Base-by-base conservation (phyloP, 1,140 invertebrate genomes). In the Drosophila hydei region DNA sequence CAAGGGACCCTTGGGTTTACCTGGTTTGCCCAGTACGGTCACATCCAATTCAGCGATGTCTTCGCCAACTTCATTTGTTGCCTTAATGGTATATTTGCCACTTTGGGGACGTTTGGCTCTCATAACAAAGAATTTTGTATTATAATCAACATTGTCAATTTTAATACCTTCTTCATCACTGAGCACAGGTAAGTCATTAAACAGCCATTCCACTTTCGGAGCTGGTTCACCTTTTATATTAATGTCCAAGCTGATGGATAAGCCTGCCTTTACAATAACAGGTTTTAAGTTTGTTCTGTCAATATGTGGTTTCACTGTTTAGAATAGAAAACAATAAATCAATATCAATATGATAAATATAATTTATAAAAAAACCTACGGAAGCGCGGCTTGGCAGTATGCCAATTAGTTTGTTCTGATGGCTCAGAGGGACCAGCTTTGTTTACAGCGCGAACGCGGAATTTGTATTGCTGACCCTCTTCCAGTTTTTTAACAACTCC, bases 351-450 rank as follows among this genome's bases (percentile, higher is more conserved):
- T 3, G 23, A 51, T 25, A 6, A 11, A 23, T 38, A 1, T 27
- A 12, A 0, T 5, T 25, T 23, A 3, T 0, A n/a, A 56, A 9
- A 9, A 68, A 77, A 95, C 96, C 96, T 93, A 97, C 96, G 92
- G 94, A 95, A 97, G 91, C 97, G 94, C 16, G 98, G 96, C 92
- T 99, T 99, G 50, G 98, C 98, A n/a, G 96, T 96, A 85, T 99
- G 97, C 91, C 97, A 97, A 91, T 97, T 96, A 30, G 98, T 99
- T 58, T 97, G 95, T 90, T 99, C 96, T 40, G 97, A 98, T 6
- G 99, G 97, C 85, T 99, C 97, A 18, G 98, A 98, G 48, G 95
- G 95, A 43, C 99, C 99, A 33, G 98, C 98, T 92, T 99, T 99
- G 92, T 99, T 99, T 0, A 98, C 93, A 38, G 99, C 99, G 45